A percentile compares a stretch with the other conserved stretches of the same genome.
phyloP scores from a whole-genome alignment of 23 tunicate species.

The Ascidia mentula region DNA sequence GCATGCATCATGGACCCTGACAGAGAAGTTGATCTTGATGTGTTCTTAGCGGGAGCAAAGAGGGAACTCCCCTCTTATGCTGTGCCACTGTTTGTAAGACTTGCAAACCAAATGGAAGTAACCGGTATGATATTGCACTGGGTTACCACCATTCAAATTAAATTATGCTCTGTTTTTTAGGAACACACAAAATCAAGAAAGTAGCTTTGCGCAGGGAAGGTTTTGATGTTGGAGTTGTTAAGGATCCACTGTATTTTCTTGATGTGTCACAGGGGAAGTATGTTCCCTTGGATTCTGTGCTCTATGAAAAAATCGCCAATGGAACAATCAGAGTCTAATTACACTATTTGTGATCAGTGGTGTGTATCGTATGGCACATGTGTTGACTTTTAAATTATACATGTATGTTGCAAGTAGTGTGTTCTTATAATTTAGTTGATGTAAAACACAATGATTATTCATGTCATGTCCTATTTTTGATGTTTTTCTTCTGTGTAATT shows the following conservation, averaged over 20 bases:
- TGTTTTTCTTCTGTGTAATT: no score
- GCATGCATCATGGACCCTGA: slow-evolving; percentile 72
- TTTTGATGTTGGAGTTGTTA: slow-evolving; percentile 27
- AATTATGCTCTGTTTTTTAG: slow-evolving; percentile 27
- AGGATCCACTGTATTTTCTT: slow-evolving; percentile 65
- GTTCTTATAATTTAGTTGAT: no score
- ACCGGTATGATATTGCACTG: slow-evolving; percentile 29
- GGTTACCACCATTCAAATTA: neutral
- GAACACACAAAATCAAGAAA: slow-evolving; percentile 74
- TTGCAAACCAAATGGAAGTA: slow-evolving; percentile 48
- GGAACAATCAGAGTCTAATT: slow-evolving; percentile 46
- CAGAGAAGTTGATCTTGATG: slow-evolving; percentile 37
- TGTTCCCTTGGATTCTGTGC: slow-evolving; percentile 39
- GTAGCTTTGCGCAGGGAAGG: slow-evolving; percentile 53
- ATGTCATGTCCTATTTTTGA: no score
- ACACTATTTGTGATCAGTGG: neutral
- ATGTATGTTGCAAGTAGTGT: no score
- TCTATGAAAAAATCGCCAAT: slow-evolving; percentile 36
- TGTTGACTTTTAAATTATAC: no score
- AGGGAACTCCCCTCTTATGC: slow-evolving; percentile 61
- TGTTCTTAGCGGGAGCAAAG: slow-evolving; percentile 42
- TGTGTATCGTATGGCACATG: no score
- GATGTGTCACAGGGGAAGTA: slow-evolving; percentile 54
- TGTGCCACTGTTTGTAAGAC: slow-evolving; percentile 75
- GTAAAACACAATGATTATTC: no score